A percentile compares a stretch with the other conserved stretches of the same genome.
Evolutionary conservation across 2,888 invertebrate genomes (phyloP).

Genomic region (Celastrina argiolus): DNA sequence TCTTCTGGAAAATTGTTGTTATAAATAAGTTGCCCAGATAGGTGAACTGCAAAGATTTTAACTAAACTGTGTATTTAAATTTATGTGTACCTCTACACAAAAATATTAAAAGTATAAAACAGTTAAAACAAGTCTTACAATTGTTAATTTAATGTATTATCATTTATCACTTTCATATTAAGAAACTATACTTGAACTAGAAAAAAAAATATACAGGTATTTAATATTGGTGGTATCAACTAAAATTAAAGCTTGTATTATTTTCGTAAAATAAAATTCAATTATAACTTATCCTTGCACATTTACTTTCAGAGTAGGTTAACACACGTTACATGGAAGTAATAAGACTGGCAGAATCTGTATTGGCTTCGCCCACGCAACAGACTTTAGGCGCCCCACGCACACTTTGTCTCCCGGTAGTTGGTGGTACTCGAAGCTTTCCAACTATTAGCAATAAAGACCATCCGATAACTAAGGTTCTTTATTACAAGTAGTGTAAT

Average conservation of each 20-base stretch:
- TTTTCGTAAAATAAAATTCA: background rate
- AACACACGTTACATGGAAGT: conserved; percentile 58
- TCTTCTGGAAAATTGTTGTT: background rate
- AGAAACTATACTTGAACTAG: too few relatives aligned
- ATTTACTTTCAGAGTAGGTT: background rate
- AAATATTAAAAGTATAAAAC: background rate
- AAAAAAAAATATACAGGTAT: background rate
- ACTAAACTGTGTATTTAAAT: background rate
- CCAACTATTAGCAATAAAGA: conserved; percentile 4
- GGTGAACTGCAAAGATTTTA: background rate
- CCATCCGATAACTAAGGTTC: background rate
- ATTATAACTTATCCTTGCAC: background rate
- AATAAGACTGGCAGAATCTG: conserved; percentile 63
- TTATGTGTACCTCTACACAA: too few relatives aligned
- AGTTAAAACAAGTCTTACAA: background rate
- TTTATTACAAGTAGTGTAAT: background rate
- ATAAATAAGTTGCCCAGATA: background rate
- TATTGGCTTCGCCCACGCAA: conserved; percentile 61
- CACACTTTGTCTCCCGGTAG: conserved; percentile 32
- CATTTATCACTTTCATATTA: too few relatives aligned
- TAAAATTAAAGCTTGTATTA: background rate
- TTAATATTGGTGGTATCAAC: too few relatives aligned
- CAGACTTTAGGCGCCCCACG: conserved; percentile 67
- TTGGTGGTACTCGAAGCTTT: background rate
- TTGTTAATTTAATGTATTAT: too few relatives aligned